Conservation (phyloP, 2,113 vertebrate species). For the Pogona vitticeps region DNA sequence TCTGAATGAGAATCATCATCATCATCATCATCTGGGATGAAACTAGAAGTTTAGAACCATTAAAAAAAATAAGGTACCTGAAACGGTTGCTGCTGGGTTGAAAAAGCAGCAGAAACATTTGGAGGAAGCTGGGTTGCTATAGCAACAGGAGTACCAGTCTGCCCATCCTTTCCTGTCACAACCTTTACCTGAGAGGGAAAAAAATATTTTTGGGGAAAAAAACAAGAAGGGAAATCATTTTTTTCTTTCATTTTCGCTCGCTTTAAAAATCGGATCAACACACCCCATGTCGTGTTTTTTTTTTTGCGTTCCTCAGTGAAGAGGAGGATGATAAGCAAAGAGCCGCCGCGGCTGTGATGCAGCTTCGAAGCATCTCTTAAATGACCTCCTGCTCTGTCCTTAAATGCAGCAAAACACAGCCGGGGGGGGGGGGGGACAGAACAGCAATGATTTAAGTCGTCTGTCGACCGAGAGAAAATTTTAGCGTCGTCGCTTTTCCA, state of each 20-base stretch:
- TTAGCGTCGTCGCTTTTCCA: no score
- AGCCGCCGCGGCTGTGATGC: constrained; percentile 27
- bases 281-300: constrained; percentile 23
- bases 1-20: constrained; percentile 63
- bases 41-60: constrained; percentile 79
- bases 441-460: not conserved
- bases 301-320: constrained; percentile 57
- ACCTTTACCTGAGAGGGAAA: constrained; percentile 93
- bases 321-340: constrained; percentile 59
- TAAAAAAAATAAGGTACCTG: constrained; percentile 83
- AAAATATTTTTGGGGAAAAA: constrained; percentile 70
- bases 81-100: constrained; percentile 88
- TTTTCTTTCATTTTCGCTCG: constrained; percentile 53
- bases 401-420: constrained; percentile 41
- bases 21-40: constrained; percentile 72
- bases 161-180: constrained; percentile 96
- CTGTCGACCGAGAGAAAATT: constrained; percentile 1
- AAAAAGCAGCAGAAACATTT: constrained; percentile 96
- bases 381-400: constrained; percentile 57
- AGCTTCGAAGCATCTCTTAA: not conserved
- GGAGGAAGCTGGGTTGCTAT: constrained; percentile 96
- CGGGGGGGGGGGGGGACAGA: no score
- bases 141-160: constrained; percentile 94
- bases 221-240: constrained; percentile 72
- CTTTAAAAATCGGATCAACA: constrained; percentile 48